These are phyloP conservation scores for Trichopoda pennipes DNA, from an alignment of 2,888 invertebrate genomes.

Conservation along the genomic window DNA sequence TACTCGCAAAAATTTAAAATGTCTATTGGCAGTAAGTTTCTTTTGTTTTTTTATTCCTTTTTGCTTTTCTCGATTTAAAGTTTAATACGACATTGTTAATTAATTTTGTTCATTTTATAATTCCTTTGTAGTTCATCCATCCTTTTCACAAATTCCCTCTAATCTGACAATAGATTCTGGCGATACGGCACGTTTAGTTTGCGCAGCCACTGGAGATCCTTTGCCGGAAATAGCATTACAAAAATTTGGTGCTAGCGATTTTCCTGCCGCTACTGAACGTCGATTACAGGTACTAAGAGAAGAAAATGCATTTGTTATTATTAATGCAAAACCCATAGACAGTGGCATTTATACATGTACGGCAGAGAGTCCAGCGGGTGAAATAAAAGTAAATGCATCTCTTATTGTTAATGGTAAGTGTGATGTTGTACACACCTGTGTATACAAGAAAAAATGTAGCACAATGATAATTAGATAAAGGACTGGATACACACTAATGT, in stretches of 20 bases:
- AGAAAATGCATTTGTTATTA: slow-evolving; percentile 95
- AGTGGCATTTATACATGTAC: slow-evolving; percentile 96
- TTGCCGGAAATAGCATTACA: slow-evolving; percentile 94
- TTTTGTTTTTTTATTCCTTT: neutral
- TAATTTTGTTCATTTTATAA: slow-evolving; percentile 11
- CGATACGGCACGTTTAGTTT: slow-evolving; percentile 92
- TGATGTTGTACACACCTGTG: neutral
- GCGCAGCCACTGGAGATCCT: slow-evolving; percentile 94
- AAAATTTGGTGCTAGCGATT: slow-evolving; percentile 95
- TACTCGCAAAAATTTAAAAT: slow-evolving; percentile 93
- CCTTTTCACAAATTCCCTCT: slow-evolving; percentile 90
- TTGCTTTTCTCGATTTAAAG: neutral
- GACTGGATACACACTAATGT: neutral
- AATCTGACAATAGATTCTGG: slow-evolving; percentile 93
- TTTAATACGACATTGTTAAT: neutral
- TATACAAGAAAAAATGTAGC: neutral
- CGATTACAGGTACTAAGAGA: slow-evolving; percentile 95
- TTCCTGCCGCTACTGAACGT: slow-evolving; percentile 96
- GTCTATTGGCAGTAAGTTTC: slow-evolving; percentile 87
- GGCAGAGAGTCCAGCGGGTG: slow-evolving; percentile 94
- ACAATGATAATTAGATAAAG: neutral
- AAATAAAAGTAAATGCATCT: slow-evolving; percentile 92
- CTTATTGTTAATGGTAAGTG: slow-evolving; percentile 85
- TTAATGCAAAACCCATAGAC: slow-evolving; percentile 93
- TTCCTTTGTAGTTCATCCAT: slow-evolving; percentile 87